Percentiles rank a stretch among this genome's conserved stretches.
These are phyloP conservation scores for Regulus satrapa DNA, from an alignment of 2,113 vertebrate genomes.

Conservation along the genomic window DNA sequence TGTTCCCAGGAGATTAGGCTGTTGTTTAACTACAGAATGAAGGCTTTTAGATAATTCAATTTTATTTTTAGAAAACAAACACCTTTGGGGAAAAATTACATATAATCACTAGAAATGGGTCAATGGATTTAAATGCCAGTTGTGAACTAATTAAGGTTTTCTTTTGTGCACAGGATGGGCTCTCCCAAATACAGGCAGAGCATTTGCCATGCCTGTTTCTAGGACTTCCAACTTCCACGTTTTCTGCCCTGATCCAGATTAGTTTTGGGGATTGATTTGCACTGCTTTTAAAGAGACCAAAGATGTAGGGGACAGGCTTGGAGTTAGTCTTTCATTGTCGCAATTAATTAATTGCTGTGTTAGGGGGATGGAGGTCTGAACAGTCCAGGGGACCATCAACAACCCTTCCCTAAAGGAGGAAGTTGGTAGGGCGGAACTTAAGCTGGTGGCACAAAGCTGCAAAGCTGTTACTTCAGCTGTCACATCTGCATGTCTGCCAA, in stretches of 20 bases:
- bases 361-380: background rate
- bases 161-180: background rate
- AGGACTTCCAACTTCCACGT: background rate
- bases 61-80: constrained; percentile 43
- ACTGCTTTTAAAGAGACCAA: background rate
- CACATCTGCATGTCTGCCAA: background rate
- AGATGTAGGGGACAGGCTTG: background rate
- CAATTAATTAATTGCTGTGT: background rate
- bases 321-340: background rate
- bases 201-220: background rate
- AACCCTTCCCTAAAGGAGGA: background rate
- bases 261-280: background rate
- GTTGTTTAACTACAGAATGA: constrained; percentile 18
- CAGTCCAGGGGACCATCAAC: fast-evolving
- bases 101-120: background rate
- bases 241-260: background rate
- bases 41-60: background rate
- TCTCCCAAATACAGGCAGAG: background rate
- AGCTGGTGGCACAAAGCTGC: background rate
- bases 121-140: background rate
- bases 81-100: background rate
- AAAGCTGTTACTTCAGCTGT: background rate
- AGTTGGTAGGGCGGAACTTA: background rate
- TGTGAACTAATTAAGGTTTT: background rate
- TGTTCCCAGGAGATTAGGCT: constrained; percentile 46